phyloP scores from a whole-genome alignment of 2,888 invertebrate species.

The Abrostola tripartita region DNA sequence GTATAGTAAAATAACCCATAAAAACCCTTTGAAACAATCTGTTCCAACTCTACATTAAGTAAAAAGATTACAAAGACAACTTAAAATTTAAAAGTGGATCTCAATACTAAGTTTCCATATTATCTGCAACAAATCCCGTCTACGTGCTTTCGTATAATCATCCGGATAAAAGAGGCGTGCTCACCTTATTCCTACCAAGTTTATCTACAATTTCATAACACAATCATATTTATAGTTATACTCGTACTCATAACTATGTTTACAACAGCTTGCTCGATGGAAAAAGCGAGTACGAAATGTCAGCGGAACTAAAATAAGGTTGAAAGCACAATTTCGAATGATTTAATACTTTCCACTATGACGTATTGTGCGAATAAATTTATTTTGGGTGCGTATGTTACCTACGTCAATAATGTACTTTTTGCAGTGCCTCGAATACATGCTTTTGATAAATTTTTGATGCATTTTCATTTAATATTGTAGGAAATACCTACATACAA shows the following conservation, averaged over 20 bases:
- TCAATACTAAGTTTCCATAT: conserved; percentile 55
- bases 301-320: conserved; percentile 47
- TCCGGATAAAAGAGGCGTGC: conserved; percentile 81
- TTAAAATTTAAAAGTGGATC: conserved; percentile 36
- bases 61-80: conserved; percentile 15
- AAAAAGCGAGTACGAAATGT: conserved; percentile 45
- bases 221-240: conserved; percentile 47
- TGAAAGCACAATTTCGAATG: conserved; percentile 53
- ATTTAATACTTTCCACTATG: conserved; percentile 42
- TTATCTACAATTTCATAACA: conserved; percentile 66
- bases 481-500: too few species aligned
- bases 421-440: not conserved
- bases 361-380: conserved; percentile 36
- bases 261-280: conserved; percentile 46
- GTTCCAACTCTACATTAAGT: conserved; percentile 1
- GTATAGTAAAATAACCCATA: not conserved
- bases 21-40: not conserved
- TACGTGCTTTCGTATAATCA: conserved; percentile 85
- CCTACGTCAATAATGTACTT: conserved; percentile 12
- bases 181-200: conserved; percentile 74
- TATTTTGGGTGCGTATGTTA: conserved; percentile 20
- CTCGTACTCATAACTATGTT: conserved; percentile 29
- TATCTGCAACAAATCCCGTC: conserved; percentile 77
- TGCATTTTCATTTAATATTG: not conserved
- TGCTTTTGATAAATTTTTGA: not conserved